Evolutionary conservation across 2,888 invertebrate genomes (phyloP).

Genomic region (Coelopa pilipes): DNA sequence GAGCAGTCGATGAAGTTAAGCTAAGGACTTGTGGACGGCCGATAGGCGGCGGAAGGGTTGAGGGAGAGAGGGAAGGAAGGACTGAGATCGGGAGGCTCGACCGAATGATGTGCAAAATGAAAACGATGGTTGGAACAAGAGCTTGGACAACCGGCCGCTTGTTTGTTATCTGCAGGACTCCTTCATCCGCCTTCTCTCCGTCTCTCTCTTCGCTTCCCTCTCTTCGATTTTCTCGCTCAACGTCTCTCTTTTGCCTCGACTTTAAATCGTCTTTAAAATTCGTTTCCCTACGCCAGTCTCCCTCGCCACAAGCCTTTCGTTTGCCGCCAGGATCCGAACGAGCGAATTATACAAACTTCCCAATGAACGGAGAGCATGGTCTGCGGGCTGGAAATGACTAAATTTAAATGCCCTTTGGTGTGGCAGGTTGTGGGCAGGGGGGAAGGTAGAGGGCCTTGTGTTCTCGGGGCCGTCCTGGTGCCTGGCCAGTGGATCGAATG

Average conservation of each 20-base stretch:
- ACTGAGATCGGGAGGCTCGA: background rate
- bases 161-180: background rate
- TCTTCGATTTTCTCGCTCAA: no score
- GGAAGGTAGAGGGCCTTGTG: no score
- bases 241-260: no score
- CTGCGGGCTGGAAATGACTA: background rate
- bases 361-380: background rate
- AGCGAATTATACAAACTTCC: conserved; percentile 8
- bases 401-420: background rate
- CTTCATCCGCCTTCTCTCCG: no score
- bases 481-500: no score
- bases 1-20: no score
- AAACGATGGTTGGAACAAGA: background rate
- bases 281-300: background rate
- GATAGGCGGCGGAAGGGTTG: background rate
- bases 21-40: background rate
- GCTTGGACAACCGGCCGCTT: background rate
- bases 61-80: background rate
- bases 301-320: background rate
- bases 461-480: no score
- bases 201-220: no score
- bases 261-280: no score
- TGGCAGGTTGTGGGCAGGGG: no score
- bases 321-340: conserved; percentile 1
- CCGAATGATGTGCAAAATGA: conserved; percentile 5